phyloP scores from a whole-genome alignment of 2,113 vertebrate genomes.

The Maccullochella peelii region DNA sequence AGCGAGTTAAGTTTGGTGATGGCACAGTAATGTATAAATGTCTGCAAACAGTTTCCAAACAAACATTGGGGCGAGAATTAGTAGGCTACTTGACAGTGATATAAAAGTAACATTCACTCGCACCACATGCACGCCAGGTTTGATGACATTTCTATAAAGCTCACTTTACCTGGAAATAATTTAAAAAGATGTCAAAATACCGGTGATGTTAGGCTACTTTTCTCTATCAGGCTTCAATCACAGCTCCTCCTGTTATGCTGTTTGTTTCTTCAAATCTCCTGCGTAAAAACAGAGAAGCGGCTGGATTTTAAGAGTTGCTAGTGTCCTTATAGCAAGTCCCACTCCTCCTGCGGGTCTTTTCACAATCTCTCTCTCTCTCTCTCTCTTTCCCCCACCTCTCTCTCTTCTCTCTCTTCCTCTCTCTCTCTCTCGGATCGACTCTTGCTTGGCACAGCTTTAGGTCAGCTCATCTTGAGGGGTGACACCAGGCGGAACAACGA shows the following conservation, averaged over 20 bases:
- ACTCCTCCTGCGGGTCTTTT: constrained; percentile 74
- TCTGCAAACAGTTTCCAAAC: constrained; percentile 6
- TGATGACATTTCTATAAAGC: constrained; percentile 1
- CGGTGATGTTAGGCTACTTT: constrained; percentile 10
- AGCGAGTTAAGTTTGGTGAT: constrained; percentile 41
- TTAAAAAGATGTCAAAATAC: constrained; percentile 29
- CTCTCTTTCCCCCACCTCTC: constrained; percentile 46
- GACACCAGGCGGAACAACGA: constrained; percentile 85
- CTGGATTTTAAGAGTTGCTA: constrained; percentile 71
- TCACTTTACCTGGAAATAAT: constrained; percentile 68
- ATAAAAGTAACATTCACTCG: neutral
- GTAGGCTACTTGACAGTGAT: neutral
- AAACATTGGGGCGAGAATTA: neutral
- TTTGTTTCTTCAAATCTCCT: constrained; percentile 72
- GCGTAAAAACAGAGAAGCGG: constrained; percentile 68
- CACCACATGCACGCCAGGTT: neutral
- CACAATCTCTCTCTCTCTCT: constrained; percentile 47
- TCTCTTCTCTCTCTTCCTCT: constrained; percentile 33
- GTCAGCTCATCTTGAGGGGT: constrained; percentile 82
- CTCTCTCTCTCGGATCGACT: constrained; percentile 74
- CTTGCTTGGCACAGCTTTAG: constrained; percentile 77
- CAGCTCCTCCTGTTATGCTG: constrained; percentile 57
- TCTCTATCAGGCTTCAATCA: constrained; percentile 22
- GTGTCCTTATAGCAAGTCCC: constrained; percentile 75
- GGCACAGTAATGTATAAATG: neutral